Evolutionary conservation across 2,113 vertebrate species (phyloP).

Genomic region (Reinhardtius hippoglossoides): DNA sequence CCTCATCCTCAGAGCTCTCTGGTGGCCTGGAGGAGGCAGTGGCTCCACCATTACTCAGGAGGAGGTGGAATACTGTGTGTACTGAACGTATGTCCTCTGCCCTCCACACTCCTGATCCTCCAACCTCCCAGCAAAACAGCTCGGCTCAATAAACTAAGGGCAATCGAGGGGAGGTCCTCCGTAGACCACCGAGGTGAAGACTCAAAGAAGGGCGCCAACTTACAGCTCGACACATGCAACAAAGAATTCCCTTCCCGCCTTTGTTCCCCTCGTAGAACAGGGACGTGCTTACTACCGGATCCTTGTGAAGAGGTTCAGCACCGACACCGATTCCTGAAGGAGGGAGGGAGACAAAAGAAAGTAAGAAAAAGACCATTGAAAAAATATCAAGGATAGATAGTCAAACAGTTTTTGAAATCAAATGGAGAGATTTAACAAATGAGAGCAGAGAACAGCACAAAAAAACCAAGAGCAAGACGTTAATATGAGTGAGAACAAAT

Average conservation of each 20-base stretch:
- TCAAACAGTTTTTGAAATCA: not conserved
- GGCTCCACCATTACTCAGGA: slow-evolving; percentile 30
- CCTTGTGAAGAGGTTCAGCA: slow-evolving; percentile 95
- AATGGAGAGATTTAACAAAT: not conserved
- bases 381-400: not conserved
- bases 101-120: slow-evolving; percentile 24
- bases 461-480: not conserved
- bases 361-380: not conserved
- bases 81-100: slow-evolving; percentile 23
- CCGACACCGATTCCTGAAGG: slow-evolving; percentile 90
- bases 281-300: slow-evolving; percentile 85
- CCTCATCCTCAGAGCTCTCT: slow-evolving; percentile 32
- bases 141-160: slow-evolving; percentile 44
- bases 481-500: not conserved
- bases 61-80: slow-evolving; percentile 47
- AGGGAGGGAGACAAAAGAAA: not conserved
- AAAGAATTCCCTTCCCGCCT: slow-evolving; percentile 22
- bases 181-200: slow-evolving; percentile 45
- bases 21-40: slow-evolving; percentile 42
- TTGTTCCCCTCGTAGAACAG: slow-evolving; percentile 22
- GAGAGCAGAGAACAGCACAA: not conserved
- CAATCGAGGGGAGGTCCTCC: slow-evolving; percentile 20
- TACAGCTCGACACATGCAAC: slow-evolving; percentile 46
- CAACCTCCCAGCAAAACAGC: slow-evolving; percentile 47
- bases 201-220: slow-evolving; percentile 36